Percentiles rank a stretch among this genome's conserved stretches.
These are phyloP conservation scores for Thecocarcelia acutangulata DNA, from an alignment of 2,888 invertebrate species.

Conservation along the genomic window DNA sequence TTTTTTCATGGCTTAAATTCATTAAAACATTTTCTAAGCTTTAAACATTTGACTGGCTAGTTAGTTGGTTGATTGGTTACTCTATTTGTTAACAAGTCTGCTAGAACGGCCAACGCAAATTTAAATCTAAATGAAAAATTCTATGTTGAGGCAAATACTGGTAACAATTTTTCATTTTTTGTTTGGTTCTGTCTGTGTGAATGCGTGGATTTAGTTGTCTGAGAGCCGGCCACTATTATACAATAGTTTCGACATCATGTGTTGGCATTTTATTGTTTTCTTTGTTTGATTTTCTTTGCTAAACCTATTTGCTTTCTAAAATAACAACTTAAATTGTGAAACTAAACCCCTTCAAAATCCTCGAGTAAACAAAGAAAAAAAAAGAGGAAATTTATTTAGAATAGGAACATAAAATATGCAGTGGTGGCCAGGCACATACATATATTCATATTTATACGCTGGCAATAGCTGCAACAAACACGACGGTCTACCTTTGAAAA, in stretches of 20 bases:
- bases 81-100: slow-evolving; percentile 24
- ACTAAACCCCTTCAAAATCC: neutral
- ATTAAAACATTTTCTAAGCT: too few relatives aligned
- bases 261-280: slow-evolving; percentile 5
- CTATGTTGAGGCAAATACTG: too few relatives aligned
- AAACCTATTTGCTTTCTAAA: neutral
- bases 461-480: too few relatives aligned
- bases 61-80: neutral
- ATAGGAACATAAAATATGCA: too few relatives aligned
- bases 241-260: slow-evolving; percentile 34
- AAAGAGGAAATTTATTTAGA: neutral
- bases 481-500: too few relatives aligned
- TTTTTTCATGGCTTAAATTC: too few relatives aligned
- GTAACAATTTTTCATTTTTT: neutral
- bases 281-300: slow-evolving; percentile 6
- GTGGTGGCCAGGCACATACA: too few relatives aligned
- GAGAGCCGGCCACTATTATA: slow-evolving; percentile 11
- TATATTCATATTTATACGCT: too few relatives aligned
- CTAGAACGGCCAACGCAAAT: slow-evolving; percentile 19
- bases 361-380: neutral
- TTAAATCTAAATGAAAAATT: slow-evolving; percentile 1
- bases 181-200: slow-evolving; percentile 8
- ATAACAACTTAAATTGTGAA: slow-evolving; percentile 6
- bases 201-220: slow-evolving; percentile 40
- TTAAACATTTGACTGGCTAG: slow-evolving; percentile 2